Conservation (phyloP, 2,888 invertebrate species). For the Brachynemurus nebulosus region DNA sequence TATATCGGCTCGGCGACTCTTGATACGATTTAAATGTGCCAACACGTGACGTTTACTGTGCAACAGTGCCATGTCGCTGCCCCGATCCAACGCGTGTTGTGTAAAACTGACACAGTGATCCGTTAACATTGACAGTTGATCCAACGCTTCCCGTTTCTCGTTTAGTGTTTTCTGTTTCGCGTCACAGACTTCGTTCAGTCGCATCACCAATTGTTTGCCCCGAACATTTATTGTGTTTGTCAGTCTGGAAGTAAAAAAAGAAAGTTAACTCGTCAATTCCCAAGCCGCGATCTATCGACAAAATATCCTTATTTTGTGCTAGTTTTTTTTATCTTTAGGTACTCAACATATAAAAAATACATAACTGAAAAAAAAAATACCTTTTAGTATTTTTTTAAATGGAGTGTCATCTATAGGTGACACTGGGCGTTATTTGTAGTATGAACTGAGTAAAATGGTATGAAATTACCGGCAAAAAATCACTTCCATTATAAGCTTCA, state of each 20-base stretch:
- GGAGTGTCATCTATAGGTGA: no score
- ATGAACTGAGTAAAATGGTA: no score
- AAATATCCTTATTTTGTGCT: no score
- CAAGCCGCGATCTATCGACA: no score
- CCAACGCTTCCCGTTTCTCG: slow-evolving; percentile 72
- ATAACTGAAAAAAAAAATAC: no score
- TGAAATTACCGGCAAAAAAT: no score
- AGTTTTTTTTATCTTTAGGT: no score
- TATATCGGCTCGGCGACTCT: slow-evolving; percentile 71
- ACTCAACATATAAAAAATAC: no score
- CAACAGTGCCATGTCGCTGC: slow-evolving; percentile 71
- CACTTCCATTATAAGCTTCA: no score
- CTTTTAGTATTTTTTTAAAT: no score
- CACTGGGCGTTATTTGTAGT: no score
- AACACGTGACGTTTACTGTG: slow-evolving; percentile 66
- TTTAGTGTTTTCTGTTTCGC: slow-evolving; percentile 64
- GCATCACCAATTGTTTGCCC: slow-evolving; percentile 68
- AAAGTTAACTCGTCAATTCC: no score
- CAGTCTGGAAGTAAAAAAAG: slow-evolving; percentile 35
- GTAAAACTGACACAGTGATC: slow-evolving; percentile 84
- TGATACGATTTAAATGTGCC: slow-evolving; percentile 65
- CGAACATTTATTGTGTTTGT: slow-evolving; percentile 71
- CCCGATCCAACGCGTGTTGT: slow-evolving; percentile 59
- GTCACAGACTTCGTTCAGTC: slow-evolving; percentile 66
- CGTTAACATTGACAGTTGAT: slow-evolving; percentile 68